Evolutionary conservation across 2,113 vertebrate genomes (phyloP).

Genomic region (Passer domesticus): DNA sequence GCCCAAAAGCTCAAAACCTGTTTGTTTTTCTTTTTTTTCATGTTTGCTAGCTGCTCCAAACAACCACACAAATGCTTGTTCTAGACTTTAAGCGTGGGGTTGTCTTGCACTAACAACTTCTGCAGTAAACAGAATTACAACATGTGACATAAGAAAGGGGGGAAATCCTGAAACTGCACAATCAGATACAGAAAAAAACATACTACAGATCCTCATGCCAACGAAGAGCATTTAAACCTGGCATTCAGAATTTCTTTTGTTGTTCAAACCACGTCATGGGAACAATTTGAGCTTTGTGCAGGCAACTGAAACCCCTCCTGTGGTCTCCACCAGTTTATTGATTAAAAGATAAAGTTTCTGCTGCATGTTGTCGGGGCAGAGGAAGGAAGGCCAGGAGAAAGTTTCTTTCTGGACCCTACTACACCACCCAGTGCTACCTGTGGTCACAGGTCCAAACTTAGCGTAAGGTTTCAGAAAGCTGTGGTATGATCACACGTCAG

Average conservation of each 20-base stretch:
- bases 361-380: background rate
- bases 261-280: background rate
- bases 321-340: background rate
- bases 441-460: background rate
- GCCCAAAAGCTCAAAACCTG: background rate
- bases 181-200: background rate
- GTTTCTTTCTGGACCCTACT: background rate
- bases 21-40: background rate
- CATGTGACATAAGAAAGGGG: background rate
- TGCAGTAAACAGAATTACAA: background rate
- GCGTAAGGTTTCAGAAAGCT: background rate
- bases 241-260: background rate
- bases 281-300: background rate
- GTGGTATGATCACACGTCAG: background rate
- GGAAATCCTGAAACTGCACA: too few species aligned
- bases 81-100: background rate
- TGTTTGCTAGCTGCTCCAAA: background rate
- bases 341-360: background rate
- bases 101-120: background rate
- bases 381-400: background rate
- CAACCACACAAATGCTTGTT: background rate
- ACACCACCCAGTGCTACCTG: background rate
- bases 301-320: background rate
- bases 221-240: background rate
- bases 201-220: background rate